Base-by-base conservation (phyloP, 2,113 vertebrate species). In the Zeus faber region DNA sequence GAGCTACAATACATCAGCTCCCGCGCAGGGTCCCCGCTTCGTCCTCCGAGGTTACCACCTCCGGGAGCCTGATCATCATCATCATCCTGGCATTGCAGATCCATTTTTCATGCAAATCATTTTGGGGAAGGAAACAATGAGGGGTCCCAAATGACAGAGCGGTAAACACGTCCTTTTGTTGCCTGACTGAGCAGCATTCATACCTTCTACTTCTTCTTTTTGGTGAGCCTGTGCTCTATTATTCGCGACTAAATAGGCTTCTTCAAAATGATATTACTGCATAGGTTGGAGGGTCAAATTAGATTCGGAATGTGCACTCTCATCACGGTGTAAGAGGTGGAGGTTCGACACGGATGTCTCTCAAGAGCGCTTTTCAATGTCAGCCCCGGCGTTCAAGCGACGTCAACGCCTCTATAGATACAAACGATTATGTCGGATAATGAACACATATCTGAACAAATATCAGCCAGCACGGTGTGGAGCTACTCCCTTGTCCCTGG, bases 1-100 rank as follows among this genome's bases (percentile, higher is more conserved):
- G 40, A 49, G 65, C 78, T 71, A 67, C 83, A 76, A 89, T 87
- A 82, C 87, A 88, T 89, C 82, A 83, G 78, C 70, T 79, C 53
- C 80, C n/a, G 80, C 72, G 69, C 72, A 54, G 85, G 85, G 85
- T 82, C n/a, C n/a, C 83, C 54, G 69, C 49, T 57, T 77, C 70
- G 72, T 62, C 71, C 72, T 76, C 72, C 67, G 58, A 53, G 75
- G 83, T 79, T 82, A 86, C 77, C 80, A 73, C 80, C 83, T 21
- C 64, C 54, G 62, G 78, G 71, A 82, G n/a, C n/a, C 13, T 9
- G 33, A n/a, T 37, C 33, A 37, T n/a, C 11, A 4, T 37, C 11
- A 82, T 86, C 79, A 64, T 74, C 65, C 78, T 80, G 79, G 61
- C 80, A 82, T 76, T 65, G 51, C 72, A 59, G 65, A 76, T 56